Evolutionary conservation across 2,888 invertebrate species (phyloP).

Genomic region (Brachynemurus nebulosus): DNA sequence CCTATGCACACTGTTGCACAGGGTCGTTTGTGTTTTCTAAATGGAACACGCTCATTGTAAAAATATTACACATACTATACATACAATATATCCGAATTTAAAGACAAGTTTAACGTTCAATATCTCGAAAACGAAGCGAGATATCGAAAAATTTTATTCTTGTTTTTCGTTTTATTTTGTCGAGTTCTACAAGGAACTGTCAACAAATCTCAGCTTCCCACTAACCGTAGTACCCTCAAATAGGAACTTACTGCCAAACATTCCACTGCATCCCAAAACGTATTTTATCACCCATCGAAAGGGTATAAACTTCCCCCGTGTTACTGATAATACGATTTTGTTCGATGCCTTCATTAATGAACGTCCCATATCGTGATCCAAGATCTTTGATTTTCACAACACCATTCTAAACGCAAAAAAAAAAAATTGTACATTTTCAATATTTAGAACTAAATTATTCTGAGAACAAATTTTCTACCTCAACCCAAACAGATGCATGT

Average conservation of each 20-base stretch:
- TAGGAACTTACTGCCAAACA: constrained; percentile 5
- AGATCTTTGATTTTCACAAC: constrained; percentile 2
- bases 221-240: too few species aligned
- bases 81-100: too few species aligned
- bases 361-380: constrained; percentile 6
- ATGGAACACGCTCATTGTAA: too few species aligned
- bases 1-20: too few species aligned
- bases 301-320: not conserved
- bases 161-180: too few species aligned
- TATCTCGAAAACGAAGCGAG: too few species aligned
- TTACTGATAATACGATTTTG: not conserved
- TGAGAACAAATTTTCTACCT: not conserved
- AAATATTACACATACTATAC: too few species aligned
- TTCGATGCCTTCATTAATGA: constrained; percentile 3
- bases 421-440: not conserved
- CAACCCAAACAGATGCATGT: constrained; percentile 5
- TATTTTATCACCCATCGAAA: constrained; percentile 3
- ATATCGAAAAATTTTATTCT: too few species aligned
- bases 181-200: too few species aligned
- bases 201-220: too few species aligned
- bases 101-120: too few species aligned
- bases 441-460: not conserved
- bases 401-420: constrained; percentile 1
- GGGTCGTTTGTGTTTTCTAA: too few species aligned
- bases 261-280: constrained; percentile 7